A percentile compares a stretch with the other conserved stretches of the same genome.
These are phyloP conservation scores for Formica selysi DNA, from an alignment of 1,140 invertebrate species.

Conservation along the genomic window DNA sequence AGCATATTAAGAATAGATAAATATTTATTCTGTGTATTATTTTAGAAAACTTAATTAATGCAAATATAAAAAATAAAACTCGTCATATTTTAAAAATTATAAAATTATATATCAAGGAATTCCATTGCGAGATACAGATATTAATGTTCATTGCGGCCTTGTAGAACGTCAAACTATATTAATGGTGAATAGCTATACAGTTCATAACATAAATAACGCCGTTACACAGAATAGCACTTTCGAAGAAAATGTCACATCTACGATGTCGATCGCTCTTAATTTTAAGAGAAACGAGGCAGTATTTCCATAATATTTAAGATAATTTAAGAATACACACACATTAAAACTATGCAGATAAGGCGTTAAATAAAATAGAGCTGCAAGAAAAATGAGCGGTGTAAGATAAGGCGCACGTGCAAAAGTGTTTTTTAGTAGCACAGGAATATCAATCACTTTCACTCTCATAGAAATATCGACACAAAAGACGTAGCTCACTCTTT, in stretches of 20 bases:
- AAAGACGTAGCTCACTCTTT: conserved; percentile 1
- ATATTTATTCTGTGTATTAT: not conserved
- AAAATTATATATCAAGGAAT: not conserved
- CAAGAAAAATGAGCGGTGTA: conserved; percentile 33
- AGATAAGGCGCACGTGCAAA: conserved; percentile 42
- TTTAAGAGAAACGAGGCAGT: not conserved
- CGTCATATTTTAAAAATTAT: not conserved
- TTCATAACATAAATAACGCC: conserved; percentile 58
- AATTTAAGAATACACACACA: conserved; percentile 14
- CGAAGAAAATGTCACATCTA: conserved; percentile 28
- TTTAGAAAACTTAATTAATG: not conserved
- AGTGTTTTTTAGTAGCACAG: conserved; percentile 1
- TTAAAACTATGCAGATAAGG: conserved; percentile 53
- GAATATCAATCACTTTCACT: conserved; percentile 56
- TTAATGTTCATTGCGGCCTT: not conserved
- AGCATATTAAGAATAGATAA: too few species aligned
- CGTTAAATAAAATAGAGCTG: not conserved
- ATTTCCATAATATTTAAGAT: conserved; percentile 19
- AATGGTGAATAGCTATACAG: conserved; percentile 18
- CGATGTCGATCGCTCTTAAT: conserved; percentile 52
- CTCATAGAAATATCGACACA: conserved; percentile 22
- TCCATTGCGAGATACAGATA: conserved; percentile 7
- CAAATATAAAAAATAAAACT: not conserved
- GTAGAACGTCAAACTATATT: conserved; percentile 20
- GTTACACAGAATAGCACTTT: conserved; percentile 52